A percentile compares a stretch with the other conserved stretches of the same genome.
Conservation (phyloP, 2,888 invertebrate species). For the Cactoblastis cactorum region DNA sequence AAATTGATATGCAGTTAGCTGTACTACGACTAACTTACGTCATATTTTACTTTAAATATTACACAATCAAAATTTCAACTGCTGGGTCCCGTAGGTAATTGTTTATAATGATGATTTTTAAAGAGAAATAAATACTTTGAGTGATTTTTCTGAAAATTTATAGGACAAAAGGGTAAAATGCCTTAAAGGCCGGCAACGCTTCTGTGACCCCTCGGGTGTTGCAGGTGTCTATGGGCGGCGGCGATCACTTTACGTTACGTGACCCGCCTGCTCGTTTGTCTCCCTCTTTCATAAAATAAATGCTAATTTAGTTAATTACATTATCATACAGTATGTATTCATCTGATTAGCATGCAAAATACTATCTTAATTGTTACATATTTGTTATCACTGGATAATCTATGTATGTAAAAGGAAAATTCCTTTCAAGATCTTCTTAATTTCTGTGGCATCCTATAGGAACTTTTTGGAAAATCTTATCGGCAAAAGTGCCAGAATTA, state of each 20-base stretch:
- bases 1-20: slow-evolving; percentile 2
- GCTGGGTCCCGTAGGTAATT: background rate
- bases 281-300: no score
- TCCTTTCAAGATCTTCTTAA: background rate
- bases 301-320: no score
- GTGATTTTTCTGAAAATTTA: slow-evolving; percentile 11
- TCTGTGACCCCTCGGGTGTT: no score
- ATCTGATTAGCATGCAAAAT: background rate
- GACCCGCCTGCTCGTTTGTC: no score
- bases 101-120: background rate
- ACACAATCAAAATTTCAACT: background rate
- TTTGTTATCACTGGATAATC: background rate
- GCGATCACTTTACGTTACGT: no score
- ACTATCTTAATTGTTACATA: slow-evolving; percentile 2
- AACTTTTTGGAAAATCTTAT: slow-evolving; percentile 18
- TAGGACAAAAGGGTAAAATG: slow-evolving; percentile 16
- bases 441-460: background rate
- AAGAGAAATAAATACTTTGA: background rate
- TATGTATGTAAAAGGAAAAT: background rate
- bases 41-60: background rate
- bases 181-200: no score
- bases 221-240: no score
- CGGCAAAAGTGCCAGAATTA: background rate
- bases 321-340: background rate
- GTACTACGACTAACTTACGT: background rate